Evolutionary conservation across 2,113 vertebrate genomes (phyloP).

Genomic region (Mormyrus iriodes): DNA sequence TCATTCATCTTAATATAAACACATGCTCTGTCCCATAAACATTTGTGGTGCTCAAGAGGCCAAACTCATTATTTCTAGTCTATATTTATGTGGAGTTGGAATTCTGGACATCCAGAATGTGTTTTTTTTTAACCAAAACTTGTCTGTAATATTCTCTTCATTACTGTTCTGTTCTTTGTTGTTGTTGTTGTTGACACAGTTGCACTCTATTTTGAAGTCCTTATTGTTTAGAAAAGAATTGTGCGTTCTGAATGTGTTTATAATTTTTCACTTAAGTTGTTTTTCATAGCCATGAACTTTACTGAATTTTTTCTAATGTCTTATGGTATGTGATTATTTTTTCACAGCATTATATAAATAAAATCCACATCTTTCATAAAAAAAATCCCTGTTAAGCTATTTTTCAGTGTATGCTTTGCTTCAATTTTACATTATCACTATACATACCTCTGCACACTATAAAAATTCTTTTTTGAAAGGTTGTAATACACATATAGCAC

Average conservation of each 20-base stretch:
- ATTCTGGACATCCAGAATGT: not conserved
- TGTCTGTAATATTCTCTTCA: conserved; percentile 8
- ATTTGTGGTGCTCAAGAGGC: conserved; percentile 9
- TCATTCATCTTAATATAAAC: conserved; percentile 6
- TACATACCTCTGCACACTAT: not conserved
- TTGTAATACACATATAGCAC: not conserved
- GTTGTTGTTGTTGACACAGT: conserved; percentile 7
- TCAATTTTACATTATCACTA: not conserved
- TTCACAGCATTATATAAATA: conserved; percentile 65
- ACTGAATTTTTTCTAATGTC: conserved; percentile 59
- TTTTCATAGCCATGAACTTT: conserved; percentile 46
- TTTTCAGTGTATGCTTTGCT: not conserved
- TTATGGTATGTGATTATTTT: conserved; percentile 68
- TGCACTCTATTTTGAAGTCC: conserved; percentile 9
- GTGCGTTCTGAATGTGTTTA: conserved; percentile 22
- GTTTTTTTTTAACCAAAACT: not conserved
- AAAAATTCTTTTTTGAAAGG: not conserved
- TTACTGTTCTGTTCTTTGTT: conserved; percentile 3
- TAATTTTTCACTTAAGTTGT: conserved; percentile 47
- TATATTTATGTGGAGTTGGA: conserved; percentile 4
- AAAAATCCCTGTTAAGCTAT: not conserved
- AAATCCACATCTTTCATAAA: conserved; percentile 61
- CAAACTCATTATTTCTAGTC: not conserved
- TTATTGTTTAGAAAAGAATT: conserved; percentile 29
- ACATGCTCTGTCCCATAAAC: conserved; percentile 1